phyloP scores from a whole-genome alignment of 2,888 invertebrate species.

The Melangyna quadrimaculata region DNA sequence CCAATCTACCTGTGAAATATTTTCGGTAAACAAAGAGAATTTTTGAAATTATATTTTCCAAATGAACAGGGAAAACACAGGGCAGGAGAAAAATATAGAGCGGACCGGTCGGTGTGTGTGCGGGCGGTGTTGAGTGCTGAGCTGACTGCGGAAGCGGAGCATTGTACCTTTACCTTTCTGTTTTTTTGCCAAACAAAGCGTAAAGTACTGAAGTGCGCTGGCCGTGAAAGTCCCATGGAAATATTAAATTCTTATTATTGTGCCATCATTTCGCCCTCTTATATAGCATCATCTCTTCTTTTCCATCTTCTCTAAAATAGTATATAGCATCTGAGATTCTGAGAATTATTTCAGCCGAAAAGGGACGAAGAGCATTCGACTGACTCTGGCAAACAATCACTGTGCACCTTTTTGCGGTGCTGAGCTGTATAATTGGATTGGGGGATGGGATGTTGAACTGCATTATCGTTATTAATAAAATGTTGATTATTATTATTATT shows the following conservation, averaged over 20 bases:
- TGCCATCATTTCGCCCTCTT: slow-evolving; percentile 50
- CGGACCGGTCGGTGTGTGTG: not conserved
- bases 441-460: slow-evolving; percentile 51
- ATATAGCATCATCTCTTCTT: not conserved
- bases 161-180: slow-evolving; percentile 24
- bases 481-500: slow-evolving; percentile 63
- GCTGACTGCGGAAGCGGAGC: not conserved
- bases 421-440: slow-evolving; percentile 7
- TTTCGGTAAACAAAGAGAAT: slow-evolving; percentile 68
- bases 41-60: slow-evolving; percentile 70
- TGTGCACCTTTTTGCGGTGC: slow-evolving; percentile 57
- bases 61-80: no score
- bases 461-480: slow-evolving; percentile 70
- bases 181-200: slow-evolving; percentile 65
- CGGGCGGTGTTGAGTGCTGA: not conserved
- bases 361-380: slow-evolving; percentile 23
- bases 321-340: slow-evolving; percentile 2
- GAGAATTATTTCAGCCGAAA: slow-evolving; percentile 4
- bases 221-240: slow-evolving; percentile 69
- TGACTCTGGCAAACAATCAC: slow-evolving; percentile 53
- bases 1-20: slow-evolving; percentile 70
- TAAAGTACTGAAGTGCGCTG: slow-evolving; percentile 63
- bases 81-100: slow-evolving; percentile 34
- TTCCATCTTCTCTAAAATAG: not conserved
- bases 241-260: slow-evolving; percentile 72